These are phyloP conservation scores for Neopelma chrysocephalum DNA, from an alignment of 2,797 vertebrate species.

Conservation along the genomic window DNA sequence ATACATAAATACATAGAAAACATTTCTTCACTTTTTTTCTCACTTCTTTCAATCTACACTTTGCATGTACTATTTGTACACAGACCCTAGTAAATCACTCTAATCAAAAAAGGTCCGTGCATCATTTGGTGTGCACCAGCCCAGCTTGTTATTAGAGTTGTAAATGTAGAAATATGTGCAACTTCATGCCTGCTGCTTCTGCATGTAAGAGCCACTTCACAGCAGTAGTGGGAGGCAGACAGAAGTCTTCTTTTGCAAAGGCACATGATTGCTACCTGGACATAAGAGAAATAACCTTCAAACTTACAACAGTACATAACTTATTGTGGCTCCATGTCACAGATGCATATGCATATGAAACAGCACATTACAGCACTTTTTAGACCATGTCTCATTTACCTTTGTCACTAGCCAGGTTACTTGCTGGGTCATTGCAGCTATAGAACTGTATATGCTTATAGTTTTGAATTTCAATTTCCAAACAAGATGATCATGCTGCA, in stretches of 20 bases:
- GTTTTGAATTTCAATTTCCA: neutral
- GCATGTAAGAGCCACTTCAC: neutral
- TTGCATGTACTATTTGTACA: neutral
- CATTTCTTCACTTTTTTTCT: neutral
- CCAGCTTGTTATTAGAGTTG: neutral
- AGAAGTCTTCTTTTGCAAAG: neutral
- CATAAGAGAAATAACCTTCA: neutral
- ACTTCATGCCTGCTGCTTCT: neutral
- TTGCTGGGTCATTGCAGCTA: neutral
- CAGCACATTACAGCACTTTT: neutral
- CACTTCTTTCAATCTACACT: neutral
- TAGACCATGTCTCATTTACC: neutral
- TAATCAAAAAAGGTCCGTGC: neutral
- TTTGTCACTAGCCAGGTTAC: neutral
- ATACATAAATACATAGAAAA: neutral
- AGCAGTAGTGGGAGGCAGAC: neutral
- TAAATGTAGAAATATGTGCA: neutral
- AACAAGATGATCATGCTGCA: neutral
- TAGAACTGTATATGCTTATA: neutral
- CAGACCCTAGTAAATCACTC: neutral
- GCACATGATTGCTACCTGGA: neutral
- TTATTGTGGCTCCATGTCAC: neutral
- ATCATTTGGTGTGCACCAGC: neutral
- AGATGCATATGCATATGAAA: neutral
- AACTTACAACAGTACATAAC: neutral